Evolutionary conservation across 2,888 invertebrate genomes (phyloP).

Genomic region (Heliconius aoede): DNA sequence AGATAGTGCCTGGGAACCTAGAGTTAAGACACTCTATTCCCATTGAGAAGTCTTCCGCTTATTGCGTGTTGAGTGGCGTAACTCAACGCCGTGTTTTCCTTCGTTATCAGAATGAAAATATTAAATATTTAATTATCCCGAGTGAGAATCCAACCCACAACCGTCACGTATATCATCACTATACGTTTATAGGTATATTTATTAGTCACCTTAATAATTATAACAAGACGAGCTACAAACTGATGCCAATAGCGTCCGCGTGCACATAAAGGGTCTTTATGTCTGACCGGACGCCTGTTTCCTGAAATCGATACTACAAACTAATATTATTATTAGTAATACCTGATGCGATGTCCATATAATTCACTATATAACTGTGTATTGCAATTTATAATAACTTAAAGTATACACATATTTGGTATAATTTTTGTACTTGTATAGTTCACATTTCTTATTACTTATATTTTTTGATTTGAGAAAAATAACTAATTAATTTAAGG

Average conservation of each 20-base stretch:
- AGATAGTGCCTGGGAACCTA: too few relatives aligned
- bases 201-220: constrained; percentile 23
- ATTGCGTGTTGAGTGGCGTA: too few relatives aligned
- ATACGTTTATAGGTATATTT: neutral
- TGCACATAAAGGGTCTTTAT: constrained; percentile 38
- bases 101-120: neutral
- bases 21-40: neutral
- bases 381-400: neutral
- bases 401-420: neutral
- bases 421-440: too few relatives aligned
- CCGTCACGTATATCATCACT: neutral
- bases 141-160: too few relatives aligned
- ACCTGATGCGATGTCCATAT: constrained; percentile 17
- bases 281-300: constrained; percentile 38
- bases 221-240: constrained; percentile 15
- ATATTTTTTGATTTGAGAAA: too few relatives aligned
- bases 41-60: neutral
- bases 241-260: constrained; percentile 34
- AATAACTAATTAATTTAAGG: too few relatives aligned
- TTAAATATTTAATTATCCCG: neutral
- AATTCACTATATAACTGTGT: neutral
- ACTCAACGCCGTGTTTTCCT: neutral
- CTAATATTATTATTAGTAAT: constrained; percentile 30
- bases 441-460: too few relatives aligned
- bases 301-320: constrained; percentile 38